Evolutionary conservation across 2,888 invertebrate genomes (phyloP).

Genomic region (Rotaria macrura): DNA sequence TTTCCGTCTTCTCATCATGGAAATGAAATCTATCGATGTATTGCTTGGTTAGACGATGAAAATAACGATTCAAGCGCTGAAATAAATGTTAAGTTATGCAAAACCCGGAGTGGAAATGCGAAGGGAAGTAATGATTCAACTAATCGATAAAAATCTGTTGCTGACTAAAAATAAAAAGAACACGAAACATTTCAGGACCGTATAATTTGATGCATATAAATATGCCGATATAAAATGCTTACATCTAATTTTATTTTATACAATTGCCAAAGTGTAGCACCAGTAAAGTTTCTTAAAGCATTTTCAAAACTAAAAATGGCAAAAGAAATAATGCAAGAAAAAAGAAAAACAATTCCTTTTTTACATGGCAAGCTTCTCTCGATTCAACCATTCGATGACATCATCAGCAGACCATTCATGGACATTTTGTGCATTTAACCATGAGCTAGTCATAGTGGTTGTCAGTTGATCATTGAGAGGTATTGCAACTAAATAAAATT

Average conservation of each 20-base stretch:
- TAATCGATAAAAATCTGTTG: background rate
- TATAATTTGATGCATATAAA: too few species aligned
- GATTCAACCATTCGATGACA: conserved; percentile 4
- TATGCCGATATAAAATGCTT: background rate
- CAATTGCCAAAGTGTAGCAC: background rate
- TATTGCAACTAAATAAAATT: background rate
- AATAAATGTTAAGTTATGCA: background rate
- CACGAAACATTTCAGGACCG: background rate
- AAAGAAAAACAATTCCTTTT: background rate
- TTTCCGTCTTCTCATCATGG: too few species aligned
- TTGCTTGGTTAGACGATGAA: background rate
- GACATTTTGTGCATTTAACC: background rate
- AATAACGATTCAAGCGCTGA: background rate
- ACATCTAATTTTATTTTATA: background rate
- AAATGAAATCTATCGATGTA: background rate
- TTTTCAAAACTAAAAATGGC: background rate
- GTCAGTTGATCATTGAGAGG: background rate
- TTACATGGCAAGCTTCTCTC: conserved; percentile 1
- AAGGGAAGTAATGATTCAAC: background rate
- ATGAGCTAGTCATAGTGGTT: background rate
- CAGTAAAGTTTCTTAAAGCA: background rate
- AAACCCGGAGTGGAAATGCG: background rate
- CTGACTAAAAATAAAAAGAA: background rate
- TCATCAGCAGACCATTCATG: background rate
- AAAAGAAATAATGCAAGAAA: background rate